Conservation (phyloP, 2,797 vertebrate species). For the Spinus olivaceus region DNA sequence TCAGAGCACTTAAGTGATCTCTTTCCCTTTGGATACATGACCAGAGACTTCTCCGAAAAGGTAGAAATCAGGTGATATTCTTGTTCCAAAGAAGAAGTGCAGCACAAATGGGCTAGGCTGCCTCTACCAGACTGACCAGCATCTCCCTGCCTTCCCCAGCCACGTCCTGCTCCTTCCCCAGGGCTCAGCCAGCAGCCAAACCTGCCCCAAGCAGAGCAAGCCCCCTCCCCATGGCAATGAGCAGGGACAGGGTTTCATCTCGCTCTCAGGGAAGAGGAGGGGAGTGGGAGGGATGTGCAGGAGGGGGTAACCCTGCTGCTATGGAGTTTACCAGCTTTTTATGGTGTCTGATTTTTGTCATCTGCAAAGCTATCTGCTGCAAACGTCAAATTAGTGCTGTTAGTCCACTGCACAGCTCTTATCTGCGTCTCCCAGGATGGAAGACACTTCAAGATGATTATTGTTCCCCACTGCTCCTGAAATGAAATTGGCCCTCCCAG, state of each 20-base stretch:
- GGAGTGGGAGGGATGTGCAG: not conserved
- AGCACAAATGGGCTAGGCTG: too few relatives aligned
- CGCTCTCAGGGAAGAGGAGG: not conserved
- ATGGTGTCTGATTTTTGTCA: constrained; percentile 63
- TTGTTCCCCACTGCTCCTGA: constrained; percentile 57
- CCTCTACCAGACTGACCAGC: not conserved
- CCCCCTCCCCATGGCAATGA: not conserved
- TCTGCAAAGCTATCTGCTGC: constrained; percentile 63
- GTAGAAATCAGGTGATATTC: accelerated
- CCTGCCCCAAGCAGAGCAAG: not conserved
- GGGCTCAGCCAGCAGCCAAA: not conserved
- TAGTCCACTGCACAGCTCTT: constrained; percentile 62
- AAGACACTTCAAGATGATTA: constrained; percentile 64
- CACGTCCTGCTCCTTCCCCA: not conserved
- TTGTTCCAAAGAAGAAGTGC: not conserved
- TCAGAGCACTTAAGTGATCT: not conserved
- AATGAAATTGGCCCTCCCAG: constrained; percentile 67
- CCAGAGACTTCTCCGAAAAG: not conserved
- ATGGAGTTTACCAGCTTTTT: constrained; percentile 39
- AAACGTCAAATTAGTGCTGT: constrained; percentile 64
- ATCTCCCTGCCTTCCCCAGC: not conserved
- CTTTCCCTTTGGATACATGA: not conserved
- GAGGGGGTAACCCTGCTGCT: constrained; percentile 1
- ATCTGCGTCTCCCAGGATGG: constrained; percentile 73
- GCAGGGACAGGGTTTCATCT: not conserved